These are phyloP conservation scores for Tetropium fuscum DNA, from an alignment of 2,888 invertebrate genomes.

Conservation along the genomic window DNA sequence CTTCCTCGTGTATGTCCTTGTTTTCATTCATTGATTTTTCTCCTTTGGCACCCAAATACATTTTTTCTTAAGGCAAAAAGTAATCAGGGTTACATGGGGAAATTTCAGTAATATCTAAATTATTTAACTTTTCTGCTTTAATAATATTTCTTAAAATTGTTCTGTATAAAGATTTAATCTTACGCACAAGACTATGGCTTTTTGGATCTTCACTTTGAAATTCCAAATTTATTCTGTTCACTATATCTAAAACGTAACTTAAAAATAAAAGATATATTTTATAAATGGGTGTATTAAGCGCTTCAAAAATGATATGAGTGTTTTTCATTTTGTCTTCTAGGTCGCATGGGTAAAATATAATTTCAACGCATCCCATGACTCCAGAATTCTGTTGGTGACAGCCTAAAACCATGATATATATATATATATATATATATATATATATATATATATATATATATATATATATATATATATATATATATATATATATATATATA, in stretches of 20 bases:
- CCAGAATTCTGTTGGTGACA: background rate
- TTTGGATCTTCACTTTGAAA: conserved; percentile 21
- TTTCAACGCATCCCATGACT: background rate
- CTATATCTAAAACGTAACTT: conserved; percentile 27
- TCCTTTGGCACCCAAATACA: conserved; percentile 24
- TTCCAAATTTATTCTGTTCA: conserved; percentile 22
- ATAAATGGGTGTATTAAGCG: background rate
- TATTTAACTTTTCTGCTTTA: background rate
- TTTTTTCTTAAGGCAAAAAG: conserved; percentile 4
- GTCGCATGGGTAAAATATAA: background rate
- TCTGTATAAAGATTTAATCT: conserved; percentile 20
- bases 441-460: too few species aligned
- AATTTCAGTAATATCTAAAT: conserved; percentile 12
- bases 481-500: too few species aligned
- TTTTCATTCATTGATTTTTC: conserved; percentile 7
- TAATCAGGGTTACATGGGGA: conserved; percentile 1
- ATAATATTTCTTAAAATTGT: conserved; percentile 26
- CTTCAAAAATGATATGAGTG: background rate
- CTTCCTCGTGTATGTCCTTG: background rate
- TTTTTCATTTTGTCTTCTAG: background rate
- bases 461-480: too few species aligned
- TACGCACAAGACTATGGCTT: conserved; percentile 22
- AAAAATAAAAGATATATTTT: conserved; percentile 34
- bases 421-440: background rate
- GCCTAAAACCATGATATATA: background rate